A percentile compares a stretch with the other conserved stretches of the same genome.
Conservation (phyloP, 2,888 invertebrate species). For the Rhimphoctona megacephalus region DNA sequence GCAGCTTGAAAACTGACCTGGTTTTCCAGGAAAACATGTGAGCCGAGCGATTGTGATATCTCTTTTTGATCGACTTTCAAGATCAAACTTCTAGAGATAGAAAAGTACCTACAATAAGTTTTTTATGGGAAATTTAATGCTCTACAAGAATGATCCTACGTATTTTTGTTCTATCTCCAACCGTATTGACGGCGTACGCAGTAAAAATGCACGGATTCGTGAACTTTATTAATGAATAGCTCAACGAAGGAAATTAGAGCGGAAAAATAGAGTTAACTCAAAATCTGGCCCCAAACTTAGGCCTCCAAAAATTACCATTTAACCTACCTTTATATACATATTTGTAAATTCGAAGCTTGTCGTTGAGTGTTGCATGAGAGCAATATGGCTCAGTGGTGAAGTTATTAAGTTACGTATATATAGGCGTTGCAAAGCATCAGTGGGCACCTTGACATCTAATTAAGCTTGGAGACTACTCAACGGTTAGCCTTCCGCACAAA, state of each 20-base stretch:
- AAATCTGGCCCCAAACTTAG: neutral
- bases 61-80: neutral
- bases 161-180: neutral
- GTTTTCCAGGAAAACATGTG: neutral
- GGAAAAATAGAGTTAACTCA: neutral
- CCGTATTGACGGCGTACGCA: neutral
- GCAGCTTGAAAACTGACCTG: neutral
- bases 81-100: neutral
- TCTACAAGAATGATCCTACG: neutral
- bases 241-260: neutral
- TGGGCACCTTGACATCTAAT: constrained; percentile 41
- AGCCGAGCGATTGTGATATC: neutral
- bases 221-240: neutral
- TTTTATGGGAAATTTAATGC: neutral
- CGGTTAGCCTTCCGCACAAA: constrained; percentile 9
- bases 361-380: neutral
- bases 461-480: constrained; percentile 34
- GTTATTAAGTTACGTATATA: neutral
- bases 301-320: neutral
- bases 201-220: neutral
- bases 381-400: neutral
- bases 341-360: neutral
- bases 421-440: neutral
- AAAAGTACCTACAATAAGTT: neutral
- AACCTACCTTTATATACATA: too few species aligned